These are phyloP conservation scores for Nycteola revayana DNA, from an alignment of 2,888 invertebrate species.

Conservation along the genomic window DNA sequence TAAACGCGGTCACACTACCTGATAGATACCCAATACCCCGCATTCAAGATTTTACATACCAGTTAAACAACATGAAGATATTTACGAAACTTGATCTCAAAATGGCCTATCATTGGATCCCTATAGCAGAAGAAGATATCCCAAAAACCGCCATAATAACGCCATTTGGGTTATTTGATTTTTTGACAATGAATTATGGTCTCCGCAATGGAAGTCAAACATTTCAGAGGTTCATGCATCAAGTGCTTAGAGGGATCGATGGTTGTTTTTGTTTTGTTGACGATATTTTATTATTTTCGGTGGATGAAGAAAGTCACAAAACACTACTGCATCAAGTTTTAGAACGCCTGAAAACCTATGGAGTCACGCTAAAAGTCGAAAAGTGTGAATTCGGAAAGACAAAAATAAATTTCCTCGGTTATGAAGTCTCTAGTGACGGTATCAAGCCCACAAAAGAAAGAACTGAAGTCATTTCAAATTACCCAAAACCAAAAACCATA, in stretches of 20 bases:
- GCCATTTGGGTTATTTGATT: constrained; percentile 7
- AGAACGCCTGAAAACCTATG: background rate
- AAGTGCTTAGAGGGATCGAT: constrained; percentile 1
- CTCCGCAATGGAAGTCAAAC: constrained; percentile 3
- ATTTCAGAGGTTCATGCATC: constrained; percentile 5
- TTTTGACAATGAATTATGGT: constrained; percentile 1
- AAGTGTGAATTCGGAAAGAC: constrained; percentile 2
- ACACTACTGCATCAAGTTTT: background rate
- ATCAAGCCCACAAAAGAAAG: constrained; percentile 10
- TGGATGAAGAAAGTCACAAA: background rate
- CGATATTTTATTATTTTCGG: background rate
- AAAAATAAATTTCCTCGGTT: constrained; percentile 8
- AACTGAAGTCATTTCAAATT: constrained; percentile 8
- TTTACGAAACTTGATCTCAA: constrained; percentile 7
- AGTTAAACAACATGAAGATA: constrained; percentile 1
- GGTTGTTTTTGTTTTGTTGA: background rate
- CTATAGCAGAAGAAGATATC: background rate
- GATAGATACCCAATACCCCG: constrained; percentile 8
- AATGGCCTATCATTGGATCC: constrained; percentile 5
- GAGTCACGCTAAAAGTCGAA: background rate
- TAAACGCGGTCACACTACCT: constrained; percentile 6
- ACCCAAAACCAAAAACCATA: constrained; percentile 9
- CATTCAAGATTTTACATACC: constrained; percentile 7
- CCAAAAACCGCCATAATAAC: constrained; percentile 7
- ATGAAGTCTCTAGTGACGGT: constrained; percentile 13